Conservation (phyloP, 2,888 invertebrate species). For the Gryllus longicercus region DNA sequence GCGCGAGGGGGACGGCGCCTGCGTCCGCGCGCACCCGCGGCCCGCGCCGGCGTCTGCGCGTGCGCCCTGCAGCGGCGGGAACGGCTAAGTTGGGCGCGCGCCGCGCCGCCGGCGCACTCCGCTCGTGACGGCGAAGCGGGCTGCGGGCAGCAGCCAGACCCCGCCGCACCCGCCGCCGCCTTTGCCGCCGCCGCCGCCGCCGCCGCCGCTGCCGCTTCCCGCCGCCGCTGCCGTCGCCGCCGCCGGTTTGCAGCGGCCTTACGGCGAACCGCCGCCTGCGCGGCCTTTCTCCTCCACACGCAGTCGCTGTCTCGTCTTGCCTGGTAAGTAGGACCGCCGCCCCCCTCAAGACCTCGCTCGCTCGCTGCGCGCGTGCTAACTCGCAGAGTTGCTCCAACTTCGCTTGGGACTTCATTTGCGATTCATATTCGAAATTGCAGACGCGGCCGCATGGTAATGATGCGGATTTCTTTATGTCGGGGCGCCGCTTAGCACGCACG, state of each 20-base stretch:
- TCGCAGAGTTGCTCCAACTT: too few relatives aligned
- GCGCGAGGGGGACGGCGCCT: not conserved
- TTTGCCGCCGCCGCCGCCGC: not conserved
- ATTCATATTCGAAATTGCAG: not conserved
- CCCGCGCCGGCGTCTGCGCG: not conserved
- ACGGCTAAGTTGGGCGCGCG: conserved; percentile 1
- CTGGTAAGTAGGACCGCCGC: not conserved
- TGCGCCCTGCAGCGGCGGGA: not conserved
- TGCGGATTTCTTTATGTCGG: not conserved
- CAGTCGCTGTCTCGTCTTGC: not conserved
- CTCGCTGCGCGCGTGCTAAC: too few relatives aligned
- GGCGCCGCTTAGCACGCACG: not conserved
- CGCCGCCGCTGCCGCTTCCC: not conserved
- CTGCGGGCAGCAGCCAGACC: not conserved
- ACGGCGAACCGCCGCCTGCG: not conserved
- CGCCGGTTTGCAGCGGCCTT: not conserved
- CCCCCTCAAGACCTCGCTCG: not conserved
- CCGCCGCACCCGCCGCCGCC: not conserved
- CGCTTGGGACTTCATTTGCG: not conserved
- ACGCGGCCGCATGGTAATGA: not conserved
- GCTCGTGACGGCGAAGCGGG: conserved; percentile 17
- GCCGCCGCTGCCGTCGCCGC: not conserved
- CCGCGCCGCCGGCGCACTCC: not conserved
- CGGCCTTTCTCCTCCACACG: too few relatives aligned
- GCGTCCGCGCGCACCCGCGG: not conserved